Evolutionary conservation across 23 tunicate species (phyloP).

Genomic region (Halocynthia roretzi): DNA sequence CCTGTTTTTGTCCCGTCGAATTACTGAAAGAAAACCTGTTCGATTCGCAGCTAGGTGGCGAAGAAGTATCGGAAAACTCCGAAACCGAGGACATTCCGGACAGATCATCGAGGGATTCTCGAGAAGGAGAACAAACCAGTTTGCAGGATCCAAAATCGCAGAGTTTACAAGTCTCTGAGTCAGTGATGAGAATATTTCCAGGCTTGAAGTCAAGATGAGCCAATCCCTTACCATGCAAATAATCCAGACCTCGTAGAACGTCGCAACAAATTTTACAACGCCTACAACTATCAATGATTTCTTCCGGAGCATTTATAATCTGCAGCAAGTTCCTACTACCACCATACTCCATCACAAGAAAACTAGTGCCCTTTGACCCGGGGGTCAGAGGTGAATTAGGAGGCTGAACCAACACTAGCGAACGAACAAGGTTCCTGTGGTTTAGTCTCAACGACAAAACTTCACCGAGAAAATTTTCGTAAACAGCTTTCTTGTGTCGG

Average conservation of each 20-base stretch:
- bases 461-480: slow-evolving; percentile 75
- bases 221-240: slow-evolving; percentile 39
- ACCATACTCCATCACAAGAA: slow-evolving; percentile 80
- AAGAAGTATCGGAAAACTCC: slow-evolving; percentile 1
- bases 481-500: slow-evolving; percentile 41
- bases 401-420: slow-evolving; percentile 60
- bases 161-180: slow-evolving; percentile 49
- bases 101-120: slow-evolving; percentile 7
- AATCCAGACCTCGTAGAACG: slow-evolving; percentile 43
- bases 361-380: slow-evolving; percentile 32
- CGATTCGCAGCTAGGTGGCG: background rate
- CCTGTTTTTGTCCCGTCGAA: background rate
- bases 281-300: slow-evolving; percentile 5
- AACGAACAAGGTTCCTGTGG: slow-evolving; percentile 71
- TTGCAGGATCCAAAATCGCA: slow-evolving; percentile 89
- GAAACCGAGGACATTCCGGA: slow-evolving; percentile 20
- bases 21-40: background rate
- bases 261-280: slow-evolving; percentile 26
- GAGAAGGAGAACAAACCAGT: slow-evolving; percentile 6
- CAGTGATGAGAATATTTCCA: slow-evolving; percentile 67
- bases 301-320: slow-evolving; percentile 41
- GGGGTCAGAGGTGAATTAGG: slow-evolving; percentile 31
- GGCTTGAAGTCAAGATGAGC: slow-evolving; percentile 87
- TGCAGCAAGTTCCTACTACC: slow-evolving; percentile 60
- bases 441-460: slow-evolving; percentile 44